Evolutionary conservation across 2,797 vertebrate genomes (phyloP).

Genomic region (Cryptoprocta ferox): DNA sequence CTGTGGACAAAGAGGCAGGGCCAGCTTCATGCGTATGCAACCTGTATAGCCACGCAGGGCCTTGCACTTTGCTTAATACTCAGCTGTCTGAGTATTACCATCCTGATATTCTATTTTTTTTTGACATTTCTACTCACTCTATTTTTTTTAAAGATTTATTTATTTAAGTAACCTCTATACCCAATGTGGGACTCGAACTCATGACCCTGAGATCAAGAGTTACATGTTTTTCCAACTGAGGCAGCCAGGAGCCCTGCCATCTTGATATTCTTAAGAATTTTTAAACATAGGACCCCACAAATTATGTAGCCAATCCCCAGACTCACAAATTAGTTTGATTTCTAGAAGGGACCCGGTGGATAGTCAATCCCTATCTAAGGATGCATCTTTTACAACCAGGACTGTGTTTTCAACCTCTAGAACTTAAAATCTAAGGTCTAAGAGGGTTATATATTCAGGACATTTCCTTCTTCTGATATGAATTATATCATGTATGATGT

Average conservation of each 20-base stretch:
- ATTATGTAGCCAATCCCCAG: neutral
- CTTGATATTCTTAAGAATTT: neutral
- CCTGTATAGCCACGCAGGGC: neutral
- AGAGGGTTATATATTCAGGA: neutral
- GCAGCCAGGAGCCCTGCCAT: neutral
- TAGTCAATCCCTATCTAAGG: neutral
- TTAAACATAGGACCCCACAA: neutral
- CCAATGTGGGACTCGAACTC: neutral
- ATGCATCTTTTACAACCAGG: neutral
- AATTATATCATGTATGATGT: neutral
- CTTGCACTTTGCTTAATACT: neutral
- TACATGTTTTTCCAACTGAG: neutral
- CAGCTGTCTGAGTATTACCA: neutral
- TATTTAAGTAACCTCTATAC: neutral
- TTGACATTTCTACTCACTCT: neutral
- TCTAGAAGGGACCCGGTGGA: neutral
- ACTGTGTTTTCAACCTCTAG: neutral
- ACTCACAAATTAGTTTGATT: slow-evolving; percentile 2
- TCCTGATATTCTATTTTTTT: neutral
- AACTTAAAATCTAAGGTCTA: neutral
- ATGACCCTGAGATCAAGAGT: neutral
- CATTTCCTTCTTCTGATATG: neutral
- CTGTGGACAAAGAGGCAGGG: neutral
- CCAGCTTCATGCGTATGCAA: neutral
- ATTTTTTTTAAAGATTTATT: neutral